These are phyloP conservation scores for Pelecanus crispus DNA, from an alignment of 2,113 vertebrate species.

Conservation along the genomic window DNA sequence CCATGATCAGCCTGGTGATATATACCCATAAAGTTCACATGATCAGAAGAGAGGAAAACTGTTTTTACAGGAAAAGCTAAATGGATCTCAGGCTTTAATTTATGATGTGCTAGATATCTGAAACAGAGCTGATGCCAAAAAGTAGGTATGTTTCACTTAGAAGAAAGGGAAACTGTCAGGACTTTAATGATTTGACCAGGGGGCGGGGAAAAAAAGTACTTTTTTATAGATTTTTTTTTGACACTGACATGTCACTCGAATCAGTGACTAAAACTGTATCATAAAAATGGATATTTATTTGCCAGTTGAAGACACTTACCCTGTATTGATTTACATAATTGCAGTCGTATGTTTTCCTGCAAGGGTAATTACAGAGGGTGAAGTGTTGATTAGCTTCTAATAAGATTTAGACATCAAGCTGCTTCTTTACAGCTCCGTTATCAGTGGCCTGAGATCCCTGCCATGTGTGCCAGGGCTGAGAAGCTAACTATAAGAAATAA, in stretches of 20 bases:
- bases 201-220: not conserved
- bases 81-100: constrained; percentile 16
- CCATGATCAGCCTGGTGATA: not conserved
- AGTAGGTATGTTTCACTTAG: not conserved
- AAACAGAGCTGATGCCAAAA: not conserved
- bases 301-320: not conserved
- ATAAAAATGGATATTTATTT: constrained; percentile 5
- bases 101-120: not conserved
- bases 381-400: not conserved
- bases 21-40: not conserved
- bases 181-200: not conserved
- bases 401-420: not conserved
- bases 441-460: not conserved
- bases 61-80: constrained; percentile 35
- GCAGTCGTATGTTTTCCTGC: not conserved
- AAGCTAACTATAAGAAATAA: not conserved
- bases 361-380: not conserved
- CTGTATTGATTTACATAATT: not conserved
- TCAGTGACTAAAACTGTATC: not conserved
- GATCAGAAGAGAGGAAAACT: not conserved
- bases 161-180: not conserved
- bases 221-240: not conserved
- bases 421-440: not conserved
- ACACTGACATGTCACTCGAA: not conserved
- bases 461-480: not conserved